These are phyloP conservation scores for Coboldia fuscipes DNA, from an alignment of 1,140 invertebrate species.

Conservation along the genomic window DNA sequence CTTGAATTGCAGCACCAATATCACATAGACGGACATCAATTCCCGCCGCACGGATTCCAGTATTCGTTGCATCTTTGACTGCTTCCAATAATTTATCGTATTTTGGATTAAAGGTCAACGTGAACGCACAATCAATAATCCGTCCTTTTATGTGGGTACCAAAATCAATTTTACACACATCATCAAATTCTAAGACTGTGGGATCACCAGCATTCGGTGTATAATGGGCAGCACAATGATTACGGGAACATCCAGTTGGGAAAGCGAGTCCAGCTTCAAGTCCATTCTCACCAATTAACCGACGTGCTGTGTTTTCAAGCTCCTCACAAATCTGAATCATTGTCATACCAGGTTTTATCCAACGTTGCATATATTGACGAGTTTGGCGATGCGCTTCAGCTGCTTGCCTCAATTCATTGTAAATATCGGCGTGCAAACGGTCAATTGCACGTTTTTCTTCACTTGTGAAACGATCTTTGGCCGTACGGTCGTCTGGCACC, in stretches of 20 bases:
- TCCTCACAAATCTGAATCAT: slow-evolving; percentile 99
- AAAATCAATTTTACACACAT: slow-evolving; percentile 99
- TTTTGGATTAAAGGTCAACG: slow-evolving; percentile 87
- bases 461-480: slow-evolving; percentile 66
- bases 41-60: slow-evolving; percentile 84
- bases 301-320: slow-evolving; percentile 76
- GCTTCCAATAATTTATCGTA: slow-evolving; percentile 92
- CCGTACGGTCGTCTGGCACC: slow-evolving; percentile 56
- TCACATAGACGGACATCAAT: slow-evolving; percentile 96
- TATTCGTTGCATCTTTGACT: slow-evolving; percentile 93
- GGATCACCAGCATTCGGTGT: slow-evolving; percentile 96
- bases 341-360: slow-evolving; percentile 94
- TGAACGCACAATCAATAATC: slow-evolving; percentile 99
- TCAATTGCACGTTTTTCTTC: slow-evolving; percentile 79
- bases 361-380: slow-evolving; percentile 68
- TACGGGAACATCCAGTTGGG: slow-evolving; percentile 95
- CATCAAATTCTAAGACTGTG: slow-evolving; percentile 86
- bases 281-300: slow-evolving; percentile 86
- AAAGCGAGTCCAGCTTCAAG: slow-evolving; percentile 93
- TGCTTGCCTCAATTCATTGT: slow-evolving; percentile 84
- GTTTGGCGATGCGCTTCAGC: slow-evolving; percentile 97
- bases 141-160: slow-evolving; percentile 97
- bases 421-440: slow-evolving; percentile 68
- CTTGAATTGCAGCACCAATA: slow-evolving; percentile 92
- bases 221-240: slow-evolving; percentile 98